These are phyloP conservation scores for Cheumatopsyche charites DNA, from an alignment of 1,140 invertebrate species.

Conservation along the genomic window DNA sequence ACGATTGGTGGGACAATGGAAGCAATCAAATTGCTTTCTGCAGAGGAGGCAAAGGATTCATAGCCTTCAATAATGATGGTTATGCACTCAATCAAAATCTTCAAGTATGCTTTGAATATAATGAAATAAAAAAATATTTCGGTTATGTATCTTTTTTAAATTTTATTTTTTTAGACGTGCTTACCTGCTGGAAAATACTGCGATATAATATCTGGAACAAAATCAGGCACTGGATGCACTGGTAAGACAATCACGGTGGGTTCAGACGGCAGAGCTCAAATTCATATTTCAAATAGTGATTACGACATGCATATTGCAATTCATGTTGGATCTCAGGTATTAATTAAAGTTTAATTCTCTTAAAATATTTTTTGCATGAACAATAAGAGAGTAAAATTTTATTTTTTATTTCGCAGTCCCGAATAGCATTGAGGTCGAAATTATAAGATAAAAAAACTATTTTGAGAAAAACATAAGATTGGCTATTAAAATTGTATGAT, in stretches of 20 bases:
- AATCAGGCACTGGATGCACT: conserved; percentile 64
- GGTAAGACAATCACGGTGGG: conserved; percentile 68
- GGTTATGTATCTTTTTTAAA: not conserved
- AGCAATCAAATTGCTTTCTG: conserved; percentile 74
- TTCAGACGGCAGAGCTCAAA: conserved; percentile 62
- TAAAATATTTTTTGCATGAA: not conserved
- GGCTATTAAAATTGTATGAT: too few relatives aligned
- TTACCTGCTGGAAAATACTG: conserved; percentile 78
- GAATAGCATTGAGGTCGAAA: too few relatives aligned
- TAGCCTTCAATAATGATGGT: conserved; percentile 68
- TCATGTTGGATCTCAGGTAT: conserved; percentile 58
- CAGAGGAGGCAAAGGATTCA: conserved; percentile 67
- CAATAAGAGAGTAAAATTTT: too few relatives aligned
- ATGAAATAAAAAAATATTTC: conserved; percentile 14
- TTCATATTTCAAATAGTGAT: conserved; percentile 61
- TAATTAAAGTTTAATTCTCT: not conserved
- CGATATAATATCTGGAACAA: conserved; percentile 76
- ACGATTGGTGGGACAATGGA: conserved; percentile 71
- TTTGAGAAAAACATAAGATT: too few relatives aligned
- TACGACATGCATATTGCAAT: conserved; percentile 75
- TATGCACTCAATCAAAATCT: conserved; percentile 53
- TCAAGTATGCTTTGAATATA: conserved; percentile 13
- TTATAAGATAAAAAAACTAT: not conserved
- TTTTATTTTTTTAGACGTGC: conserved; percentile 60
- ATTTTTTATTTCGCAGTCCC: too few relatives aligned